phyloP scores from a whole-genome alignment of 2,797 vertebrate species.

The Pipistrellus nathusii region DNA sequence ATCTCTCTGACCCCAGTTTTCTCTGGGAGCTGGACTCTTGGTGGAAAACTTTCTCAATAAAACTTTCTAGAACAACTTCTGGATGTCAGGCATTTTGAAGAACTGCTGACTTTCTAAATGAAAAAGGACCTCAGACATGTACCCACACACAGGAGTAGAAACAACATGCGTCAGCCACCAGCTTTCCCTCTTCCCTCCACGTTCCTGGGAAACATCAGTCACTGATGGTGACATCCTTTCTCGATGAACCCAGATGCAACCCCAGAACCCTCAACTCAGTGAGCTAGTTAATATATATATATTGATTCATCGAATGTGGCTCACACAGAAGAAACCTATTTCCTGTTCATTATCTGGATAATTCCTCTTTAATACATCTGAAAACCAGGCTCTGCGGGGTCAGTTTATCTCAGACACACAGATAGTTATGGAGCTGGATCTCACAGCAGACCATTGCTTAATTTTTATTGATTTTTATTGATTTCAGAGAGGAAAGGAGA shows the following conservation, averaged over 20 bases:
- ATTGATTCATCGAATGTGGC: background rate
- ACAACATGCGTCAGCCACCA: background rate
- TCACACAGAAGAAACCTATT: background rate
- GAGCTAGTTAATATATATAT: background rate
- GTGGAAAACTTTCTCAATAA: background rate
- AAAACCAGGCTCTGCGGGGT: background rate
- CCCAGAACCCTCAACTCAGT: background rate
- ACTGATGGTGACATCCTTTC: background rate
- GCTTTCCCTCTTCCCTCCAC: background rate
- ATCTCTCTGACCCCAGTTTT: background rate
- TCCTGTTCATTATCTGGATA: background rate
- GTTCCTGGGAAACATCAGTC: background rate
- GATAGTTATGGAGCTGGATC: background rate
- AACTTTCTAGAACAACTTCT: background rate
- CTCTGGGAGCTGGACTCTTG: background rate
- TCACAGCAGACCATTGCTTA: background rate
- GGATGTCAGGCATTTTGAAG: background rate
- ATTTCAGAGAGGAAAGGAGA: no score
- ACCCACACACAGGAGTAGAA: background rate
- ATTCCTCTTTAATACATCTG: background rate
- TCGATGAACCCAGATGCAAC: background rate
- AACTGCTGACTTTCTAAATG: constrained; percentile 3
- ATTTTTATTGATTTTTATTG: no score
- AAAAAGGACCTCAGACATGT: background rate
- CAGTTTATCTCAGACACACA: background rate